These are phyloP conservation scores for Scrobipalpa costella DNA, from an alignment of 2,888 invertebrate species.

Conservation along the genomic window DNA sequence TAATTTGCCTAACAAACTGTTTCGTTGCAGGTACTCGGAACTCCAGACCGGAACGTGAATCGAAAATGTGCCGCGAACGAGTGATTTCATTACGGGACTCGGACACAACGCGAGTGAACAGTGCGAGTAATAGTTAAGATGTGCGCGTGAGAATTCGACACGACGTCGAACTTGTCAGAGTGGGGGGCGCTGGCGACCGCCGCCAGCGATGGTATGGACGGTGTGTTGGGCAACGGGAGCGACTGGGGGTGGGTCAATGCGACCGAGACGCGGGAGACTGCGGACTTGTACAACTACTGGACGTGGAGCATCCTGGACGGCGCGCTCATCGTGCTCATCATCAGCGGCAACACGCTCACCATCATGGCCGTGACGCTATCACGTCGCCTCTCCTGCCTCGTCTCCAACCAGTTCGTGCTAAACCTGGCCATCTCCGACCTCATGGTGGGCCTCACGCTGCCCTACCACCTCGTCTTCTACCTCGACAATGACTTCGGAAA, in stretches of 20 bases:
- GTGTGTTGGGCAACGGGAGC: slow-evolving; percentile 68
- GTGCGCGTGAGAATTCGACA: slow-evolving; percentile 64
- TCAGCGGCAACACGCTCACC: slow-evolving; percentile 88
- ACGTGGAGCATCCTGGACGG: slow-evolving; percentile 85
- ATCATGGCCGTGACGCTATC: slow-evolving; percentile 87
- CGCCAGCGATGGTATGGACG: slow-evolving; percentile 79
- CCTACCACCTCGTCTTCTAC: slow-evolving; percentile 90
- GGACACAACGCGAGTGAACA: slow-evolving; percentile 50
- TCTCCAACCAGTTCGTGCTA: slow-evolving; percentile 89
- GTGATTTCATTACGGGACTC: slow-evolving; percentile 47
- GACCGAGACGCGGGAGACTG: slow-evolving; percentile 53
- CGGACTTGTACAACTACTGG: slow-evolving; percentile 74
- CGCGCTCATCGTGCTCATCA: slow-evolving; percentile 83
- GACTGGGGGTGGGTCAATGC: slow-evolving; percentile 63
- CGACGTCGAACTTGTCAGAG: slow-evolving; percentile 70
- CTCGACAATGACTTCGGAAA: slow-evolving; percentile 82
- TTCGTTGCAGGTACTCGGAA: slow-evolving; percentile 51
- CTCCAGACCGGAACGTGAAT: slow-evolving; percentile 35
- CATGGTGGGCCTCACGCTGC: slow-evolving; percentile 87
- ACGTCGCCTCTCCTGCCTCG: slow-evolving; percentile 84
- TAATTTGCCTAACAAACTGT: slow-evolving; percentile 37
- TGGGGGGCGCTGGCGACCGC: slow-evolving; percentile 73
- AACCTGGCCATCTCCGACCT: slow-evolving; percentile 90
- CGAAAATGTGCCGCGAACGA: slow-evolving; percentile 56
- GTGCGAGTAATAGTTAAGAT: slow-evolving; percentile 63